A percentile compares a stretch with the other conserved stretches of the same genome.
phyloP scores from a whole-genome alignment of 2,888 invertebrate species.

The Automeris io region DNA sequence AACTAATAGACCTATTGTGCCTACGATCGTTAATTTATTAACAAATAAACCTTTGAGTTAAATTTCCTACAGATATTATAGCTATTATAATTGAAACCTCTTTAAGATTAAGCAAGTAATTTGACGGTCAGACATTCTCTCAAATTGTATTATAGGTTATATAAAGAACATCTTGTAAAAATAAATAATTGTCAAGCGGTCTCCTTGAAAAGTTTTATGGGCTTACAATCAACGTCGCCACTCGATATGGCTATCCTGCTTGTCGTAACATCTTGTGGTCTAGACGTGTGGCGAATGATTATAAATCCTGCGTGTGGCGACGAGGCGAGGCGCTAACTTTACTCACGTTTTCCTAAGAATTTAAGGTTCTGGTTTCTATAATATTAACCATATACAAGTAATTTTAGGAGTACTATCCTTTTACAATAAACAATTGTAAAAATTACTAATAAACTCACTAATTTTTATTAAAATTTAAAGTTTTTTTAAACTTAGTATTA shows the following conservation, averaged over 20 bases:
- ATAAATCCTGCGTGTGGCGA: slow-evolving; percentile 18
- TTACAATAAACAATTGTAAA: too few relatives aligned
- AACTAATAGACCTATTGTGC: not conserved
- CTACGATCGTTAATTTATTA: not conserved
- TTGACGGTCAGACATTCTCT: not conserved
- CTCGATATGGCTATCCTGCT: slow-evolving; percentile 39
- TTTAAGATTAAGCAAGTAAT: not conserved
- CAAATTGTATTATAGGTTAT: slow-evolving; percentile 3
- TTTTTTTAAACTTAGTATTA: too few relatives aligned
- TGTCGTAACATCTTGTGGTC: slow-evolving; percentile 33
- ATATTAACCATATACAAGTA: not conserved
- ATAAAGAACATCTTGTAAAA: not conserved
- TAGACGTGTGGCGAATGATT: slow-evolving; percentile 48
- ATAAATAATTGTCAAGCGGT: slow-evolving; percentile 5
- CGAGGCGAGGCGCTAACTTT: slow-evolving; percentile 17
- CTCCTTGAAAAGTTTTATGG: slow-evolving; percentile 12
- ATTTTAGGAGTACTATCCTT: too few relatives aligned
- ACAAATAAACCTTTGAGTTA: not conserved
- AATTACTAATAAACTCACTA: too few relatives aligned
- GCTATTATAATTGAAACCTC: not conserved
- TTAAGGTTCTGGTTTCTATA: slow-evolving; percentile 14
- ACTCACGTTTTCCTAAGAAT: slow-evolving; percentile 40
- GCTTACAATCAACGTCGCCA: slow-evolving; percentile 15
- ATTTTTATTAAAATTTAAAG: too few relatives aligned
- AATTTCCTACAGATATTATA: not conserved